Evolutionary conservation across 30 jellyfish, hydroid and myxozoan species (phyloP).

Genomic region (Aurelia coerulea): DNA sequence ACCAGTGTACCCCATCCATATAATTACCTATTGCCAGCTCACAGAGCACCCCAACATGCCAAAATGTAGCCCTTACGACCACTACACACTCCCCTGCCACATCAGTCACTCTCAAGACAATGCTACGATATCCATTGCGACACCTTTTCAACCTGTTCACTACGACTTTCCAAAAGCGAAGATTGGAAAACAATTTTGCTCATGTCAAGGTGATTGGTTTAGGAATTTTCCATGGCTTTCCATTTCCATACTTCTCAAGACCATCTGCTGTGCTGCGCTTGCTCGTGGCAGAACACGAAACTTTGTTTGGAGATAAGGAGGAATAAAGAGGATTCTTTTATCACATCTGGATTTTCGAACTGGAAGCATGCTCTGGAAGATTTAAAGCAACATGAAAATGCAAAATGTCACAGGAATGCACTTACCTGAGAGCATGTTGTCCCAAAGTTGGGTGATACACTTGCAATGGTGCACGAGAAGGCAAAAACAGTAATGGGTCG

Average conservation of each 20-base stretch:
- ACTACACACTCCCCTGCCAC: too few relatives aligned
- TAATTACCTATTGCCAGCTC: too few relatives aligned
- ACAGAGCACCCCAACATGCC: too few relatives aligned
- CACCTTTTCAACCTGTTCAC: slow-evolving; percentile 25
- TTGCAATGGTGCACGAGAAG: slow-evolving; percentile 36
- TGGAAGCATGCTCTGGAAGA: slow-evolving; percentile 59
- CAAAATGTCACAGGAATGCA: slow-evolving; percentile 58
- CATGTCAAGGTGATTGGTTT: slow-evolving; percentile 27
- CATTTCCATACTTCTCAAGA: slow-evolving; percentile 34
- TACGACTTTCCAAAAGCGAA: slow-evolving; percentile 29
- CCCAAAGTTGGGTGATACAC: slow-evolving; percentile 47
- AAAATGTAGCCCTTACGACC: too few relatives aligned
- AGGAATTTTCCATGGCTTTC: slow-evolving; percentile 56
- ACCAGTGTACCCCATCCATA: too few relatives aligned
- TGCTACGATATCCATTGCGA: too few relatives aligned
- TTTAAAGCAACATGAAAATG: slow-evolving; percentile 23
- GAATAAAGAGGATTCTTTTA: slow-evolving; percentile 17
- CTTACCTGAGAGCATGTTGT: slow-evolving; percentile 45
- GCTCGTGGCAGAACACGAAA: neutral
- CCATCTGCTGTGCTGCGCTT: slow-evolving; percentile 21
- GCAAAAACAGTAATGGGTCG: slow-evolving; percentile 24
- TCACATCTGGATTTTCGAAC: slow-evolving; percentile 52
- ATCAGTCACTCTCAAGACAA: too few relatives aligned
- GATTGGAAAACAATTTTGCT: slow-evolving; percentile 15
- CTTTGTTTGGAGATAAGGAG: neutral